A percentile compares a stretch with the other conserved stretches of the same genome.
Conservation (phyloP, 1,140 invertebrate genomes). For the Tetragonula clypearis region DNA sequence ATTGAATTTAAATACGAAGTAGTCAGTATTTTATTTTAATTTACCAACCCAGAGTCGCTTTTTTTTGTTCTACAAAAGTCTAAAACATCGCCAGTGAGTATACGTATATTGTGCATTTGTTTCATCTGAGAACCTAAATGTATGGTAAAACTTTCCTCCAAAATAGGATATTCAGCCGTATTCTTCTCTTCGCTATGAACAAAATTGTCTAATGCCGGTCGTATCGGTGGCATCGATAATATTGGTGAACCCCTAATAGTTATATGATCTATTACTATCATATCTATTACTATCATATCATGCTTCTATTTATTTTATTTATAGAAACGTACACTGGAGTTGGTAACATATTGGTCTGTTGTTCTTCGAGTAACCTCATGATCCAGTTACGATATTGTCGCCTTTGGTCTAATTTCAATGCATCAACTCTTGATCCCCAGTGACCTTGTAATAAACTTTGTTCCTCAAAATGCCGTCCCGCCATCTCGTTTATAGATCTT, state of each 20-base stretch:
- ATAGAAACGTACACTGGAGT: conserved; percentile 81
- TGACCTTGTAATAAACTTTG: conserved; percentile 88
- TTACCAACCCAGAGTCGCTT: conserved; percentile 79
- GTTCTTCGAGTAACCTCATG: conserved; percentile 87
- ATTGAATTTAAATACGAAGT: not conserved
- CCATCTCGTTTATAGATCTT: conserved; percentile 89
- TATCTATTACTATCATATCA: not conserved
- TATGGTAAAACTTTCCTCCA: conserved; percentile 98
- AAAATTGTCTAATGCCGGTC: conserved; percentile 67
- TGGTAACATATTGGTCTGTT: conserved; percentile 82
- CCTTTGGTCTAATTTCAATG: conserved; percentile 88
- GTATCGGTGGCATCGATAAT: conserved; percentile 71
- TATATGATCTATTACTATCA: conserved; percentile 22
- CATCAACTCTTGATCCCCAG: conserved; percentile 89
- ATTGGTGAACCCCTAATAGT: conserved; percentile 76
- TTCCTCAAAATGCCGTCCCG: conserved; percentile 89
- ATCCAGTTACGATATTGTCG: conserved; percentile 91
- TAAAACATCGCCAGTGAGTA: conserved; percentile 92
- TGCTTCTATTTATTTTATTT: not conserved
- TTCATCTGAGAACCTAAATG: conserved; percentile 98
- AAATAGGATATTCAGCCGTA: conserved; percentile 74
- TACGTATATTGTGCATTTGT: conserved; percentile 98
- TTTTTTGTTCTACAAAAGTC: conserved; percentile 90
- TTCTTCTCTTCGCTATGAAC: conserved; percentile 72
- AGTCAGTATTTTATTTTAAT: not conserved